phyloP scores from a whole-genome alignment of 2,888 invertebrate species.

The Chydorus sphaericus region DNA sequence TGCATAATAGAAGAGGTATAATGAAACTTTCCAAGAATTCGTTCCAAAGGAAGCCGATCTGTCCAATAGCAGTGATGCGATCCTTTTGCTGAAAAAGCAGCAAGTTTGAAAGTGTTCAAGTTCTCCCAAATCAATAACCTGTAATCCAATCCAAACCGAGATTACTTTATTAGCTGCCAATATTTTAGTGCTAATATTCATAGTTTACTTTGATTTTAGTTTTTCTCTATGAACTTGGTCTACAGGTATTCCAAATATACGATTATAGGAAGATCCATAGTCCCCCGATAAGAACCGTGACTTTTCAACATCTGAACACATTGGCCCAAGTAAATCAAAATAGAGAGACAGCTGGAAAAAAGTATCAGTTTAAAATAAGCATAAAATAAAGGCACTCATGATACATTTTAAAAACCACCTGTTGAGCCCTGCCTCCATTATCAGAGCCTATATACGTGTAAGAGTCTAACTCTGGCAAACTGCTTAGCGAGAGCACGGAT shows the following conservation, averaged over 20 bases:
- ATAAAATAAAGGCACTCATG: neutral
- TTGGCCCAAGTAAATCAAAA: conserved; percentile 35
- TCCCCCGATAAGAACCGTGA: no score
- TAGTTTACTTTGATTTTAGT: no score
- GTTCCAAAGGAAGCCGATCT: conserved; percentile 13
- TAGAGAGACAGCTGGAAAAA: conserved; percentile 33
- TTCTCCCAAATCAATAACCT: conserved; percentile 19
- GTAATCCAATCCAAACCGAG: neutral
- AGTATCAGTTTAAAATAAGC: neutral
- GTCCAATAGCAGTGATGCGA: conserved; percentile 13
- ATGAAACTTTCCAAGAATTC: no score
- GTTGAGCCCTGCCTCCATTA: conserved; percentile 31
- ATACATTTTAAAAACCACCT: conserved; percentile 24
- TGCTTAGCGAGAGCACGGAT: conserved; percentile 30
- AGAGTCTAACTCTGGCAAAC: conserved; percentile 31
- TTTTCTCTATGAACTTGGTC: no score
- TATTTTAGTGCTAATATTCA: neutral
- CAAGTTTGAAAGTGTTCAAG: conserved; percentile 14
- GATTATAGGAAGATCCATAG: no score
- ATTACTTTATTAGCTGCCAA: neutral
- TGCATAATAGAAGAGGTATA: no score
- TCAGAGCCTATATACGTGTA: conserved; percentile 38
- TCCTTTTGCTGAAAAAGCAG: conserved; percentile 18
- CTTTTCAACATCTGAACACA: no score
- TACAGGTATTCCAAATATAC: no score